Percentiles rank a stretch among this genome's conserved stretches.
phyloP scores from a whole-genome alignment of 2,113 vertebrate genomes.

The Cavia porcellus region DNA sequence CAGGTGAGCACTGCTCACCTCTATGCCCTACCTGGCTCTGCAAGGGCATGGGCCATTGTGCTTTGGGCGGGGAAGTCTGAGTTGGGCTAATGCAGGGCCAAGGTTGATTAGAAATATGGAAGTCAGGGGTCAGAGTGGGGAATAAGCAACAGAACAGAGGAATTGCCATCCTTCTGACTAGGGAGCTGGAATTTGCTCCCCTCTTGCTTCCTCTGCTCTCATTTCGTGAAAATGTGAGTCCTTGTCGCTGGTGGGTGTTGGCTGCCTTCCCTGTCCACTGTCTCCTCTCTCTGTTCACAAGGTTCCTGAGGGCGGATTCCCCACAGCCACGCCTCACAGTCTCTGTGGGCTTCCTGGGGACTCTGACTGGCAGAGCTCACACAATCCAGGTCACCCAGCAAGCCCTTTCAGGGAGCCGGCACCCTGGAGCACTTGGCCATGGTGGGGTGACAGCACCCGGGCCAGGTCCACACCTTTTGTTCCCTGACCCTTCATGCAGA shows the following conservation, averaged over 20 bases:
- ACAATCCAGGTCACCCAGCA: not conserved
- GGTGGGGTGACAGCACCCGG: accelerated
- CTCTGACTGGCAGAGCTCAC: not conserved
- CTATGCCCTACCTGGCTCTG: no score
- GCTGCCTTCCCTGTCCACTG: not conserved
- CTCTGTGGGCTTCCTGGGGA: not conserved
- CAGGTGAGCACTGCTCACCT: no score
- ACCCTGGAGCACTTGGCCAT: no score
- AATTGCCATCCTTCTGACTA: no score
- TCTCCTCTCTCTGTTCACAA: not conserved
- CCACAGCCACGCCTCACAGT: not conserved
- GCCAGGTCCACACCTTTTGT: not conserved
- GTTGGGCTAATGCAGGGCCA: no score
- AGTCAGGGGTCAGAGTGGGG: not conserved
- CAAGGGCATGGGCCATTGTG: no score
- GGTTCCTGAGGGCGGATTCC: not conserved
- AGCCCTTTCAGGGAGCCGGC: accelerated
- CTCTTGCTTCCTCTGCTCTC: not conserved
- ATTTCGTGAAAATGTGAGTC: not conserved
- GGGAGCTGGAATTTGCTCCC: not conserved
- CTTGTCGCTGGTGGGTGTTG: not conserved
- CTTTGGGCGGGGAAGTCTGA: no score
- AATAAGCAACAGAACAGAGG: no score
- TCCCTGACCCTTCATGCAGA: not conserved
- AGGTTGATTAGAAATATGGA: not conserved